phyloP scores from a whole-genome alignment of 2,888 invertebrate genomes.

The Sarcophaga subvicina region DNA sequence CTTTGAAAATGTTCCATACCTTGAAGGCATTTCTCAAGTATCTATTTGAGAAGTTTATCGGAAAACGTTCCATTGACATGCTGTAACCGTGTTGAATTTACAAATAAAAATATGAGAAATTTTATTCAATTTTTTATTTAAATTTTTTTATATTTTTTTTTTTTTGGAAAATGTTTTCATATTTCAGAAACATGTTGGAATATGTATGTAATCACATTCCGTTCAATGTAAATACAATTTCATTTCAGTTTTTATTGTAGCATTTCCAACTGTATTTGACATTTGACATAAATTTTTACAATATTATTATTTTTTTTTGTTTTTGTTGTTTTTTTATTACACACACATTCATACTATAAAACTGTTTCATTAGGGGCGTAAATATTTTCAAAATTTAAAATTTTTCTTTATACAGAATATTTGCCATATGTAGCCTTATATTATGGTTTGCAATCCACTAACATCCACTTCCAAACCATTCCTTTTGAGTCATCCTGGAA shows the following conservation, averaged over 20 bases:
- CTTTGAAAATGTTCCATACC: too few relatives aligned
- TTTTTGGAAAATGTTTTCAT: background rate
- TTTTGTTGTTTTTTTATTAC: background rate
- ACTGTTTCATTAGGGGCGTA: too few relatives aligned
- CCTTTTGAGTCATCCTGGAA: background rate
- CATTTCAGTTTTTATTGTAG: conserved; percentile 14
- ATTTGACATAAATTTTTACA: conserved; percentile 38
- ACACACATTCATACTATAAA: background rate
- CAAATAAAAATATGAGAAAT: background rate
- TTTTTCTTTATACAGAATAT: too few relatives aligned
- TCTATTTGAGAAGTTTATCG: too few relatives aligned
- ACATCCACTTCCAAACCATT: too few relatives aligned
- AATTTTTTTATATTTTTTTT: background rate
- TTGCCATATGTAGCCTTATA: too few relatives aligned
- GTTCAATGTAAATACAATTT: conserved; percentile 29
- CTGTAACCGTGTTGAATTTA: background rate
- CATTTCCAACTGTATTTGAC: conserved; percentile 38
- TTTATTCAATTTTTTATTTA: background rate
- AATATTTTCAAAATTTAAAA: too few relatives aligned
- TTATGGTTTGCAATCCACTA: too few relatives aligned
- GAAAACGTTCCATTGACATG: background rate
- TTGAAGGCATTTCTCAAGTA: too few relatives aligned
- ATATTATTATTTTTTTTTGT: background rate
- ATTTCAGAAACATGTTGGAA: conserved; percentile 11
- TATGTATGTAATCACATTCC: conserved; percentile 17